phyloP scores from a whole-genome alignment of 2,888 invertebrate species.

The Lasius fuliginosus region DNA sequence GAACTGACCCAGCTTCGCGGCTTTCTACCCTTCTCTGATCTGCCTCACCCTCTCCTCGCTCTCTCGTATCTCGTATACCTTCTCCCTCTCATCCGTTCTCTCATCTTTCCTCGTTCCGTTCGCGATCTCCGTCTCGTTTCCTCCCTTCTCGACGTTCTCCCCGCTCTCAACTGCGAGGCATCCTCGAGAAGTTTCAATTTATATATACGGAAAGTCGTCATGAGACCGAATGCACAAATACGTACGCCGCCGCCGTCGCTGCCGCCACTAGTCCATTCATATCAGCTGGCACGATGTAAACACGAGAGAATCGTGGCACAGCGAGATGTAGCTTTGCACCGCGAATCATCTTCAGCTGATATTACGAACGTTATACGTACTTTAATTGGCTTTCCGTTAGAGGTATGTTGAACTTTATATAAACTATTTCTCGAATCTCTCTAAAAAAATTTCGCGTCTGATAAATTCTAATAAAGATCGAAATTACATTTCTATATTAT shows the following conservation, averaged over 20 bases:
- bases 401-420: neutral
- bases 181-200: slow-evolving; percentile 82
- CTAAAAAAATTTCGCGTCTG: neutral
- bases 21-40: slow-evolving; percentile 75
- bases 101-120: slow-evolving; percentile 56
- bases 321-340: slow-evolving; percentile 16
- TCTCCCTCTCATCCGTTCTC: slow-evolving; percentile 54
- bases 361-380: slow-evolving; percentile 39
- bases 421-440: neutral
- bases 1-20: slow-evolving; percentile 78
- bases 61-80: slow-evolving; percentile 49
- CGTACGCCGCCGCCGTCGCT: slow-evolving; percentile 52
- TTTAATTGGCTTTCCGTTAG: slow-evolving; percentile 49
- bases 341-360: slow-evolving; percentile 19
- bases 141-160: slow-evolving; percentile 9
- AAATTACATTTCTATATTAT: slow-evolving; percentile 6
- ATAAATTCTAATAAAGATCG: neutral
- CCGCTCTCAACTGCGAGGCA: slow-evolving; percentile 71
- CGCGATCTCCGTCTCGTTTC: slow-evolving; percentile 21
- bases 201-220: slow-evolving; percentile 81
- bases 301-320: slow-evolving; percentile 52
- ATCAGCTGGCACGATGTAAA: slow-evolving; percentile 70
- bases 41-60: slow-evolving; percentile 63
- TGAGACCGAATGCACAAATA: slow-evolving; percentile 75
- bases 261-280: slow-evolving; percentile 69